These are phyloP conservation scores for Magallana angulata DNA, from an alignment of 1,140 invertebrate genomes.

Conservation along the genomic window DNA sequence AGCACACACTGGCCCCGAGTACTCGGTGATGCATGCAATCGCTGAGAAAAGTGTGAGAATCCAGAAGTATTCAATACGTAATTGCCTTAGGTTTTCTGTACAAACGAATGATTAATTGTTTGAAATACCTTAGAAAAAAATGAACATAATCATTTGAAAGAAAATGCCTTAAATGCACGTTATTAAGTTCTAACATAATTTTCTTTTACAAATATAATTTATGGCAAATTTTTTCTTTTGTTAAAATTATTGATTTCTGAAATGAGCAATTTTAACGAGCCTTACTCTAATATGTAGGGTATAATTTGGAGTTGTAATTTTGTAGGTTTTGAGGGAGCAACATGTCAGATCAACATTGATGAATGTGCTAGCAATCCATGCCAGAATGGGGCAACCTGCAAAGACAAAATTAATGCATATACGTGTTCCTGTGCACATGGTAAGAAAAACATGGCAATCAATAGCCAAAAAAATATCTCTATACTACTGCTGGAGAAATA, in stretches of 20 bases:
- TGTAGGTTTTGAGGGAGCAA: slow-evolving; percentile 79
- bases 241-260: background rate
- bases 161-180: slow-evolving; percentile 24
- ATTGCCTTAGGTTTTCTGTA: slow-evolving; percentile 15
- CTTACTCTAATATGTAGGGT: background rate
- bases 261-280: slow-evolving; percentile 2
- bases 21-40: background rate
- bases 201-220: slow-evolving; percentile 9
- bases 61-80: background rate
- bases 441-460: background rate
- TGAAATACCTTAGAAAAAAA: background rate
- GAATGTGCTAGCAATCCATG: slow-evolving; percentile 81
- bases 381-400: slow-evolving; percentile 86
- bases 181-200: slow-evolving; percentile 19
- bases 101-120: slow-evolving; percentile 1
- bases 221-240: slow-evolving; percentile 1
- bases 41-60: slow-evolving; percentile 27
- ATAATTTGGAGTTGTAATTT: slow-evolving; percentile 6
- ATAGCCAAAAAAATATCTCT: background rate
- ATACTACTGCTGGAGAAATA: background rate
- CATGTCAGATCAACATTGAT: slow-evolving; percentile 82
- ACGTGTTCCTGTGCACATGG: slow-evolving; percentile 82
- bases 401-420: slow-evolving; percentile 82
- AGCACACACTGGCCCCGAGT: background rate
- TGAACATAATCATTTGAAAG: background rate